Base-by-base conservation (phyloP, 1,140 invertebrate genomes). In the Ceratina australensis region DNA sequence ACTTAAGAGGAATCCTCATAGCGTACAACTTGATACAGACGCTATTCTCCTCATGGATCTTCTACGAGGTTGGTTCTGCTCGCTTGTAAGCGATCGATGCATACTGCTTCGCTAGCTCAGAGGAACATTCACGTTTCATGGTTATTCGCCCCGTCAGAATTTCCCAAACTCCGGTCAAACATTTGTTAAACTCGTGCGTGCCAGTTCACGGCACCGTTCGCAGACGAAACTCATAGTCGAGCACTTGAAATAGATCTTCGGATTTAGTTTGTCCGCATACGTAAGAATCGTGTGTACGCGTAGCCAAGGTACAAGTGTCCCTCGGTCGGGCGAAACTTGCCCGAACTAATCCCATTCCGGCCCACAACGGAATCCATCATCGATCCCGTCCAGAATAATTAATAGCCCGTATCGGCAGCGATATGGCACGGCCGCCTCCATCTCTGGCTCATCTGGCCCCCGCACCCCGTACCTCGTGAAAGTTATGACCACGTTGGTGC, bases 21-120 rank as follows among this genome's bases (percentile, higher is more conserved):
- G 90, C 96, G 73, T 99, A 99, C 91, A 99, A 99, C 92, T 93
- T 97, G 68, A 91, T 96, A 86, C 97, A 98, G 92, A 98, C 97
- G 12, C 84, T 98, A 78, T 97, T 98, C 90, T 98, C 96, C 88
- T 93, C 95, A 50, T 98, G 97, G 96, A 97, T 99, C 92, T 98
- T 97, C 92, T 97, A 97, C 90, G 96, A 97, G 95, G 97, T 98
- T 74, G 49, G 82, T 85, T 74, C 83, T 75, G 26, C 71, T 42
- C 16, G 28, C 18, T 16, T 18, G 4, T 54, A 18, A 5, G 52
- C 52, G 15, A 54, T 54, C 52, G 8, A 42, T 42, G n/a, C 33
- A 42, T 42, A 42, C 33, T 10, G n/a, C n/a, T n/a, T n/a, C n/a
- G n/a, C 33, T 42, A 0, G 33, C 33, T 10, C 33, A 10, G 10